Base-by-base conservation (phyloP, 92 coral and sea anemone genomes). In the Epizoanthus stellaris region DNA sequence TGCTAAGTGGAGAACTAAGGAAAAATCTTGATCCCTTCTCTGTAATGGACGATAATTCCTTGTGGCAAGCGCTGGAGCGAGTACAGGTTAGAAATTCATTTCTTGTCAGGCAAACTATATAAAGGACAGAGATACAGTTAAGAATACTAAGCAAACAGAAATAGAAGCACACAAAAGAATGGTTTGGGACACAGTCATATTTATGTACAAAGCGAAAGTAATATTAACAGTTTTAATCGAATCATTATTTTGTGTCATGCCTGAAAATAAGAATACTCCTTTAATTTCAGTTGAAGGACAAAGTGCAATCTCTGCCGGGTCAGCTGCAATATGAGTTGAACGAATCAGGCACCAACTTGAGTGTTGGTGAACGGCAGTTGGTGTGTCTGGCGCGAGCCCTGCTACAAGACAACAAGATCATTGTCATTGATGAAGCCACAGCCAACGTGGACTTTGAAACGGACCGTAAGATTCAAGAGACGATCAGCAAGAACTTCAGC, bases 1-100 rank as follows among this genome's bases (percentile, higher is more conserved):
- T 76, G 49, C 59, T 76, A 34, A 76, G 81, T 36, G 81, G 81
- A 76, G 67, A 75, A 66, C 67, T 75, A 15, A 75, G 81, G n/a
- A 75, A 25, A 47, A 75, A 75, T 56, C 67, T 75, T 12, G 81
- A 75, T 75, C 81, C 81, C 6, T 75, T 75, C 38, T 75, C 81
- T 2, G 14, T 38, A 57, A 30, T 36, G 67, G 12, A 36, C 36
- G 81, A 75, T 20, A 56, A 5, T 13, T 15, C 13, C 0, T 75
- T 75, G 19, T 75, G 80, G 80, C 42, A 75, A 45, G 80, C 42
- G 20, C 52, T 75, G 12, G 80, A 75, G 15, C 67, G 80, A 30
- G 80, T 75, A 14, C 67, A 75, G 81, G 81, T 75, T 54, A 16
- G 7, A 6, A 3, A 21, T 2, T 12, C 8, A 10, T 4, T 57